phyloP scores from a whole-genome alignment of 1,140 invertebrate genomes.

The Marisa cornuarietis region DNA sequence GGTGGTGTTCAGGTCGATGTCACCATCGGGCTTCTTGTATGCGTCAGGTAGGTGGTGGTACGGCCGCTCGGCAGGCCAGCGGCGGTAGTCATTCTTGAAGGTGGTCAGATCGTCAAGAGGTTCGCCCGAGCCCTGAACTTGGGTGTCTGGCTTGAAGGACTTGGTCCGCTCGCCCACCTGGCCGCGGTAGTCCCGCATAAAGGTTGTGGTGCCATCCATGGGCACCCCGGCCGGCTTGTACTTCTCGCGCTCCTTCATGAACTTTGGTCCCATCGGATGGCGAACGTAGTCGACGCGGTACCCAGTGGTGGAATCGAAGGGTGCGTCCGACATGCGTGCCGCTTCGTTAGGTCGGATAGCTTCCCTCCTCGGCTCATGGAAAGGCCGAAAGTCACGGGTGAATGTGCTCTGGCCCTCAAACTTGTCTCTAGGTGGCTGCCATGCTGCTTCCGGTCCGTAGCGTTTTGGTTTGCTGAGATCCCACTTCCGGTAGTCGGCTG shows the following conservation, averaged over 20 bases:
- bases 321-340: conserved; percentile 54
- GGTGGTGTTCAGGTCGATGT: conserved; percentile 65
- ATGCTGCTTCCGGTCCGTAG: conserved; percentile 43
- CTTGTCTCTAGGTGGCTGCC: conserved; percentile 52
- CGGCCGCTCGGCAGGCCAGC: conserved; percentile 59
- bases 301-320: conserved; percentile 62
- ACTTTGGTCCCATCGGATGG: conserved; percentile 54
- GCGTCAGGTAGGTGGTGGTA: conserved; percentile 51
- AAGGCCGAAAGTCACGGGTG: conserved; percentile 56
- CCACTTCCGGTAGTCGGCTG: conserved; percentile 66
- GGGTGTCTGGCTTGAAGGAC: conserved; percentile 54
- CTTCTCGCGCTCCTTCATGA: conserved; percentile 43
- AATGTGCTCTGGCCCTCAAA: conserved; percentile 64
- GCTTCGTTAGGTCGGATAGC: conserved; percentile 58
- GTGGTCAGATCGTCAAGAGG: conserved; percentile 64
- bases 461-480: conserved; percentile 43
- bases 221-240: conserved; percentile 51
- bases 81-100: conserved; percentile 60
- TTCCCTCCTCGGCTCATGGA: conserved; percentile 48
- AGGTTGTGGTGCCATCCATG: conserved; percentile 63
- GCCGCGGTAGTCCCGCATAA: conserved; percentile 61
- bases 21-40: conserved; percentile 62
- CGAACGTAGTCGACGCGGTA: conserved; percentile 62
- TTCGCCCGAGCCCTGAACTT: conserved; percentile 53
- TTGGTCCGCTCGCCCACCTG: conserved; percentile 44